Conservation (phyloP, 2,113 vertebrate species). For the Microtus richardsoni region DNA sequence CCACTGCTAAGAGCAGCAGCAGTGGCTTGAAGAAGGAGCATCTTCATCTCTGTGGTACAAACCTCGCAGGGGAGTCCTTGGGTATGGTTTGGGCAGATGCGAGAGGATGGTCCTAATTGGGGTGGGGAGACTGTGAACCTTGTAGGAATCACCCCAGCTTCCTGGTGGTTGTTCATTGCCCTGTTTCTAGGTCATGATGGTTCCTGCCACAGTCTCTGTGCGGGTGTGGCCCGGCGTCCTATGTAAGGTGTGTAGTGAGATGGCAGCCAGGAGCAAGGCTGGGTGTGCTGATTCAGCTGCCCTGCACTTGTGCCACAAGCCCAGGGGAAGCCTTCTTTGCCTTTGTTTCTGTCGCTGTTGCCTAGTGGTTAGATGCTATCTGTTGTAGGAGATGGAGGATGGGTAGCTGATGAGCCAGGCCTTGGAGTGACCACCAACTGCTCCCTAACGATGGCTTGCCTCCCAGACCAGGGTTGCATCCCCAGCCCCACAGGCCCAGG, state of each 20-base stretch:
- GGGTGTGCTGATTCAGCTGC: conserved; percentile 13
- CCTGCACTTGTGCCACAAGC: background rate
- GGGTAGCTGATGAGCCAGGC: background rate
- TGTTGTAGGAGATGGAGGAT: background rate
- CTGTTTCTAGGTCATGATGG: conserved; percentile 49
- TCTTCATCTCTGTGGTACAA: rapidly evolving
- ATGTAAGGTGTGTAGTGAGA: background rate
- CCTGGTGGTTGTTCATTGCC: rapidly evolving
- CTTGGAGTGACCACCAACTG: background rate
- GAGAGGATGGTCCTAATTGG: background rate
- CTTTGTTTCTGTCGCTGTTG: background rate
- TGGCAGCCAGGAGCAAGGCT: background rate
- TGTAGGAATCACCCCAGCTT: background rate
- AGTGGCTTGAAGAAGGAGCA: too few species aligned
- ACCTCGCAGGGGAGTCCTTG: background rate
- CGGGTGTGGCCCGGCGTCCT: conserved; percentile 14
- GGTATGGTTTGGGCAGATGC: background rate
- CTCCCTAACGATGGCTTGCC: background rate
- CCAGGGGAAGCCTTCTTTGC: background rate
- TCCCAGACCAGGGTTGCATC: background rate
- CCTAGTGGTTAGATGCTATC: background rate
- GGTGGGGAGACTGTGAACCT: background rate
- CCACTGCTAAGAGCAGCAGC: too few species aligned
- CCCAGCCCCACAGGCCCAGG: background rate
- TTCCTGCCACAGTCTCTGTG: background rate